These are phyloP conservation scores for Bombus confusus DNA, from an alignment of 1,140 invertebrate genomes.

Conservation along the genomic window DNA sequence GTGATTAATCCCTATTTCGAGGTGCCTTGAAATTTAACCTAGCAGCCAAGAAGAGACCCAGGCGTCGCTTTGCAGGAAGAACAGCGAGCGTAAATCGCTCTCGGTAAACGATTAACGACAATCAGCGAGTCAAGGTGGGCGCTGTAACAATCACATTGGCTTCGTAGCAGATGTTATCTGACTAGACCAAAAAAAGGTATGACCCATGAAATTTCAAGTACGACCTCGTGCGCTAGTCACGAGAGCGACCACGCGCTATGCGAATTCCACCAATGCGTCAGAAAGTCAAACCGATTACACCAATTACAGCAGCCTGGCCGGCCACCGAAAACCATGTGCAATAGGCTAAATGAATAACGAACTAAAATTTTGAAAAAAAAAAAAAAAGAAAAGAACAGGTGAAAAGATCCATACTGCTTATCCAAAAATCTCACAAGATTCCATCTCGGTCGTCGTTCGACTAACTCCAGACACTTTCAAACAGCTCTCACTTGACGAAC, in stretches of 20 bases:
- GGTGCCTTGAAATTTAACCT: not conserved
- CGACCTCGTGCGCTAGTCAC: constrained; percentile 39
- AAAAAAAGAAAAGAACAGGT: no score
- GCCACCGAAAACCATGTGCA: not conserved
- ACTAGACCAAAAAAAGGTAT: constrained; percentile 30
- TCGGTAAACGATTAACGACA: not conserved
- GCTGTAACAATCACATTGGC: constrained; percentile 16
- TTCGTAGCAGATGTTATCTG: constrained; percentile 39
- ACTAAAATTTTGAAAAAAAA: not conserved
- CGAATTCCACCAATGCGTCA: constrained; percentile 19
- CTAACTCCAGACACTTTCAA: not conserved
- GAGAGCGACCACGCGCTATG: not conserved
- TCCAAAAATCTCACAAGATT: not conserved
- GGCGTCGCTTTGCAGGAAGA: not conserved
- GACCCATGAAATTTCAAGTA: constrained; percentile 52
- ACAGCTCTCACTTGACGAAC: not conserved
- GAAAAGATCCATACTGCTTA: not conserved
- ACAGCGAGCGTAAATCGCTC: not conserved
- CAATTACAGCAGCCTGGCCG: not conserved
- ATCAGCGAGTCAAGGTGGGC: constrained; percentile 21
- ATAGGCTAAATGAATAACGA: no score
- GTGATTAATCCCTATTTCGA: not conserved
- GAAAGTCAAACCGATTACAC: constrained; percentile 4
- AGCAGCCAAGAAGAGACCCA: no score
- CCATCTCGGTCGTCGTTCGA: not conserved